Evolutionary conservation across 2,888 invertebrate genomes (phyloP).

Genomic region (Eupithecia tripunctaria): DNA sequence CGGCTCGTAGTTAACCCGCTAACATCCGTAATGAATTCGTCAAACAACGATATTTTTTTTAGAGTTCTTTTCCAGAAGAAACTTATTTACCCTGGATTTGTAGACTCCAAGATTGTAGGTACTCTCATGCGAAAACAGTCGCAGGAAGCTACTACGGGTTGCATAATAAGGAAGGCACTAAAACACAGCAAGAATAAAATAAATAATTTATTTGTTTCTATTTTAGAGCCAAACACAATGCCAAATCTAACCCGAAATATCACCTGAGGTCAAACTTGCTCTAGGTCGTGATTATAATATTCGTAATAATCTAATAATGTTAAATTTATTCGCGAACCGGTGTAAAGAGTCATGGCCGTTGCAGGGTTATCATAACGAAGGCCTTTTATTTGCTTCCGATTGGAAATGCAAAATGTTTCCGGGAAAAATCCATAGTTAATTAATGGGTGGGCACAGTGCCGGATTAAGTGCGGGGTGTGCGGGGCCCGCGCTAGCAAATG

Average conservation of each 20-base stretch:
- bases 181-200: neutral
- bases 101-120: too few species aligned
- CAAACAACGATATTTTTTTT: too few species aligned
- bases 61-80: too few species aligned
- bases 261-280: neutral
- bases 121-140: too few species aligned
- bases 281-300: conserved; percentile 4
- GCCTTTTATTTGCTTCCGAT: conserved; percentile 8
- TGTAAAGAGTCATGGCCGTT: neutral
- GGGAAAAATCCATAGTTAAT: neutral
- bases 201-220: neutral
- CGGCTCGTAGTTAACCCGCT: too few species aligned
- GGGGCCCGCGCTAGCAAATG: too few species aligned
- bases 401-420: conserved; percentile 12
- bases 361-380: neutral
- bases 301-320: neutral
- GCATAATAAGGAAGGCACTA: neutral
- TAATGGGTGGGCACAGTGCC: too few species aligned
- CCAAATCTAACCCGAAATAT: neutral
- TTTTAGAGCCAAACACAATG: neutral
- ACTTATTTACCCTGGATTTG: too few species aligned
- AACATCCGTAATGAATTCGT: too few species aligned
- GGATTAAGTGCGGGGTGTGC: too few species aligned
- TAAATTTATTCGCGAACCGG: conserved; percentile 6
- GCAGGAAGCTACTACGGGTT: too few species aligned